Conservation (phyloP, 1,140 invertebrate genomes). For the Neotoxoptera formosana region DNA sequence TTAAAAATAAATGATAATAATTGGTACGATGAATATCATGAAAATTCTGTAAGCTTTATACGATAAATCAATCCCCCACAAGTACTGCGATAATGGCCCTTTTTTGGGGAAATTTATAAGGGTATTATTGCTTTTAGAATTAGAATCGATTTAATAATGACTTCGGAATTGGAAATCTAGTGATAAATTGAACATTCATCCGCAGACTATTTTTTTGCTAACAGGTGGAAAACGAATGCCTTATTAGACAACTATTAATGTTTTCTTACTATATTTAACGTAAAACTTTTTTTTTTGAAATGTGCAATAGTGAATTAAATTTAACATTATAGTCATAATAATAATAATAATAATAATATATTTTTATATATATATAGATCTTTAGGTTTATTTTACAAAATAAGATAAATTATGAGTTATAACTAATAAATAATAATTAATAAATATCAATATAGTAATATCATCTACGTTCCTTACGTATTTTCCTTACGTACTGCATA, state of each 20-base stretch:
- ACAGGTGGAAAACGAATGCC: not conserved
- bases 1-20: slow-evolving; percentile 15
- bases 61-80: not conserved
- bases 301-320: too few relatives aligned
- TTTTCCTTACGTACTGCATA: too few relatives aligned
- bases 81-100: not conserved
- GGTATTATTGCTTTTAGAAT: slow-evolving; percentile 36
- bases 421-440: too few relatives aligned
- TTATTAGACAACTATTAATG: not conserved
- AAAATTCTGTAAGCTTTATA: not conserved
- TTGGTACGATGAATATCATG: not conserved
- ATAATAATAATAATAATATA: too few relatives aligned
- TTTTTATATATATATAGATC: too few relatives aligned
- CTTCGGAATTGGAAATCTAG: not conserved
- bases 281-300: not conserved
- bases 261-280: not conserved
- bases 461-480: too few relatives aligned
- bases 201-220: not conserved
- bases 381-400: too few relatives aligned
- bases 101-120: slow-evolving; percentile 13
- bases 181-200: not conserved
- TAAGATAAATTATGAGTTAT: too few relatives aligned
- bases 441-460: too few relatives aligned
- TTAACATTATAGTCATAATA: too few relatives aligned
- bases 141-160: slow-evolving; percentile 25